A percentile compares a stretch with the other conserved stretches of the same genome.
These are phyloP conservation scores for Girardinichthys multiradiatus DNA, from an alignment of 2,113 vertebrate genomes.

Conservation along the genomic window DNA sequence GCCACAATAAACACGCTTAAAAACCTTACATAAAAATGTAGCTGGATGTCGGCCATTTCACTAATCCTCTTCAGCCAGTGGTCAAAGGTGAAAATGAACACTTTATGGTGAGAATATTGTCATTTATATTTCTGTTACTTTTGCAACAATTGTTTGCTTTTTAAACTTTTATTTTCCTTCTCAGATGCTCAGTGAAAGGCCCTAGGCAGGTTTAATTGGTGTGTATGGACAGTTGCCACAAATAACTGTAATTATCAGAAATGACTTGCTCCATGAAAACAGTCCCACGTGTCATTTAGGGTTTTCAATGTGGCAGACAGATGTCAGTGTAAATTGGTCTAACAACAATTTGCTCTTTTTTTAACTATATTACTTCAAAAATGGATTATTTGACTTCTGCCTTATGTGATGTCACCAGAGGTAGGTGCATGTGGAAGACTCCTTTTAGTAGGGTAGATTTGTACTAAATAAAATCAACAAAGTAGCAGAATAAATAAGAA, in stretches of 20 bases:
- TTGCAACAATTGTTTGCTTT: slow-evolving; percentile 55
- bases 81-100: slow-evolving; percentile 36
- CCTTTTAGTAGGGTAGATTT: too few species aligned
- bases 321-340: slow-evolving; percentile 72
- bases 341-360: slow-evolving; percentile 53
- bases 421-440: too few species aligned
- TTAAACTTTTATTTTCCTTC: slow-evolving; percentile 5
- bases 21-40: slow-evolving; percentile 35
- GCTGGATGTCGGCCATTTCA: slow-evolving; percentile 35
- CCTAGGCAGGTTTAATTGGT: slow-evolving; percentile 79
- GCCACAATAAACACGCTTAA: slow-evolving; percentile 47
- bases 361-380: too few species aligned
- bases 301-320: slow-evolving; percentile 72
- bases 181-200: slow-evolving; percentile 58
- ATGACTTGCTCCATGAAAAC: slow-evolving; percentile 80
- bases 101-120: slow-evolving; percentile 39
- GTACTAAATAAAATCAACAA: too few species aligned
- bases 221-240: slow-evolving; percentile 70
- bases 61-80: slow-evolving; percentile 39
- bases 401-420: too few species aligned
- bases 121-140: slow-evolving; percentile 22
- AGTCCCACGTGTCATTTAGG: slow-evolving; percentile 74
- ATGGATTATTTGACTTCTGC: too few species aligned
- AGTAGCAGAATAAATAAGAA: too few species aligned
- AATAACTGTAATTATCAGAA: slow-evolving; percentile 84